Base-by-base conservation (phyloP, 2,888 invertebrate species). In the Ochlodes sylvanus region DNA sequence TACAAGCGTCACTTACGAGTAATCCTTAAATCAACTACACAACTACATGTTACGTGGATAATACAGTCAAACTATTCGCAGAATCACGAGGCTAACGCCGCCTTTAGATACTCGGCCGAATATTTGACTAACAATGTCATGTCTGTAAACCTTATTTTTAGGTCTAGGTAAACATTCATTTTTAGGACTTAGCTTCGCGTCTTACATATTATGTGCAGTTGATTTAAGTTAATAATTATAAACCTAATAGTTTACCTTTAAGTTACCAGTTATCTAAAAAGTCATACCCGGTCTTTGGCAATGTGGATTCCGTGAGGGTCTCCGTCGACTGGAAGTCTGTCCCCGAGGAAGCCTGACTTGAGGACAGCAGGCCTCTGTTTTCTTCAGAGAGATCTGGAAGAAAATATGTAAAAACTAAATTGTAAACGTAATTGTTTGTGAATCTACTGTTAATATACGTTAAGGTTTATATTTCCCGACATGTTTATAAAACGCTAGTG, bases 191-290 rank as follows among this genome's bases (percentile, higher is more conserved):
- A n/a, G n/a, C n/a, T n/a, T n/a, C n/a, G n/a, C n/a, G n/a, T n/a
- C n/a, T n/a, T n/a, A n/a, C n/a, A n/a, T n/a, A n/a, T n/a, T n/a
- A 47, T 50, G 50, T 19, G 50, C 19, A 50, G 50, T 47, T 47
- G 44, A 47, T 47, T 19, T 50, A 50, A 50, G 50, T 57, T 57
- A 57, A 57, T 19, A 57, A 17, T 57, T 3, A 17, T 19, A 57
- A 1, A 17, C 6, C 6, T 27, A 41, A 14, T 15, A n/a, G n/a
- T 27, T 32, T 27, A n/a, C 7, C n/a, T 7, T 54, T n/a, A 42
- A 50, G 34, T 92, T 95, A 95, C 95, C 95, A 95, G 81, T 95
- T 95, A 77, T 95, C 95, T 47, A 95, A 81, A 69, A 95, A 95
- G 75, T 95, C 95, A 44, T 94, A 92, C 0, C 95, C 95, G 5